These are phyloP conservation scores for Callosobruchus maculatus DNA, from an alignment of 2,888 invertebrate species.

Conservation along the genomic window DNA sequence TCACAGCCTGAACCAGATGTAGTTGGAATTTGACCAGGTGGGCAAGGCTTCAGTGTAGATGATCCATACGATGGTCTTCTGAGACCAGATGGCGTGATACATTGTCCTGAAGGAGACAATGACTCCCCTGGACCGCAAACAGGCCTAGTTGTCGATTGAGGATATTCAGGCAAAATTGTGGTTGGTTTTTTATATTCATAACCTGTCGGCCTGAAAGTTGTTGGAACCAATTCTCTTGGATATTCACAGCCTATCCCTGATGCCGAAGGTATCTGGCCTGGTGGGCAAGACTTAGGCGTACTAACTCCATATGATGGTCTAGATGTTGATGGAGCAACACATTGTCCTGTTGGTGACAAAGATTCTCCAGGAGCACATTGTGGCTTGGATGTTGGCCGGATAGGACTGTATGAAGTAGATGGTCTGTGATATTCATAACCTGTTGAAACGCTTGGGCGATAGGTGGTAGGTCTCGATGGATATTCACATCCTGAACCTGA, in stretches of 20 bases:
- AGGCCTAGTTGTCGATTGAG: not conserved
- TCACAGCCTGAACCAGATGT: not conserved
- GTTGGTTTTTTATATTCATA: not conserved
- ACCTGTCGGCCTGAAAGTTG: not conserved
- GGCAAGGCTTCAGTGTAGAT: not conserved
- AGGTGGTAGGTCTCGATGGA: constrained; percentile 8
- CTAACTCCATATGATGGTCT: constrained; percentile 4
- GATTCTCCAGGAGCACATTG: constrained; percentile 12
- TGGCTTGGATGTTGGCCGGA: constrained; percentile 5
- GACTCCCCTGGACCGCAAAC: constrained; percentile 1
- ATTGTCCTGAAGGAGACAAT: constrained; percentile 22
- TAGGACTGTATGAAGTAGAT: not conserved
- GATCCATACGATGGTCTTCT: not conserved
- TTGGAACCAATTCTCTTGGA: not conserved
- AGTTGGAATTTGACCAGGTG: not conserved
- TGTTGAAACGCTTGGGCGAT: not conserved
- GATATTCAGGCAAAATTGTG: too few relatives aligned
- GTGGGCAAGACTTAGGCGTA: constrained; percentile 3
- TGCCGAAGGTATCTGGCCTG: not conserved
- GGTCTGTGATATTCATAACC: not conserved
- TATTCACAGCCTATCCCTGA: not conserved
- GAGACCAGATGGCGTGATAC: constrained; percentile 13
- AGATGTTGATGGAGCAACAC: constrained; percentile 12
- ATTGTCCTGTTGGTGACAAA: constrained; percentile 8
- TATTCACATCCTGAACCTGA: constrained; percentile 17